A percentile compares a stretch with the other conserved stretches of the same genome.
These are phyloP conservation scores for Apodemus agrarius DNA, from an alignment of 2,797 vertebrate species.

Conservation along the genomic window DNA sequence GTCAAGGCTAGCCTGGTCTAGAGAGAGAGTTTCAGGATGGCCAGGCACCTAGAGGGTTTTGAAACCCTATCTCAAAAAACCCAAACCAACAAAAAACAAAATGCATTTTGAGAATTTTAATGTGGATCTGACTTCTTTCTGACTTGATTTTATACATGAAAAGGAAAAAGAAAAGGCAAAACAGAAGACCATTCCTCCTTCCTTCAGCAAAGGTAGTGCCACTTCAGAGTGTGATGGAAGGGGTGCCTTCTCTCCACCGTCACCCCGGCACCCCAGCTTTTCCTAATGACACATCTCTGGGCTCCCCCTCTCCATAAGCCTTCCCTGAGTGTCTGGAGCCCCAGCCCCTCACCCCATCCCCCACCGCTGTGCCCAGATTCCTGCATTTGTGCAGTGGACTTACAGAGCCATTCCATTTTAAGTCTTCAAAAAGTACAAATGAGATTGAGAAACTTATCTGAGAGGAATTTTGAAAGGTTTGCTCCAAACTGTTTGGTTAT, in stretches of 20 bases:
- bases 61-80: background rate
- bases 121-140: slow-evolving; percentile 20
- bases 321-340: background rate
- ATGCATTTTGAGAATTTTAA: background rate
- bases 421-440: slow-evolving; percentile 30
- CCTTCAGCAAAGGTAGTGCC: background rate
- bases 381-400: slow-evolving; percentile 38
- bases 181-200: background rate
- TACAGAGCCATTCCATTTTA: background rate
- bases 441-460: slow-evolving; percentile 39
- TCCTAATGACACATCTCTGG: background rate
- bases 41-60: background rate
- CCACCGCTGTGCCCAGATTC: background rate
- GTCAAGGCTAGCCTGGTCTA: background rate
- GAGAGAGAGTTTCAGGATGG: background rate
- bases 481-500: slow-evolving; percentile 31
- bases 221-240: background rate
- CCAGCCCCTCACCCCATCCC: no score
- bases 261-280: background rate
- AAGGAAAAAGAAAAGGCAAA: background rate
- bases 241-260: background rate
- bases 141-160: background rate
- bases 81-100: background rate
- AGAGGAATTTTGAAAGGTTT: slow-evolving; percentile 55
- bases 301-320: no score